Percentiles rank a stretch among this genome's conserved stretches.
phyloP scores from a whole-genome alignment of 2,797 vertebrate species.

The Simalia tracyae region DNA sequence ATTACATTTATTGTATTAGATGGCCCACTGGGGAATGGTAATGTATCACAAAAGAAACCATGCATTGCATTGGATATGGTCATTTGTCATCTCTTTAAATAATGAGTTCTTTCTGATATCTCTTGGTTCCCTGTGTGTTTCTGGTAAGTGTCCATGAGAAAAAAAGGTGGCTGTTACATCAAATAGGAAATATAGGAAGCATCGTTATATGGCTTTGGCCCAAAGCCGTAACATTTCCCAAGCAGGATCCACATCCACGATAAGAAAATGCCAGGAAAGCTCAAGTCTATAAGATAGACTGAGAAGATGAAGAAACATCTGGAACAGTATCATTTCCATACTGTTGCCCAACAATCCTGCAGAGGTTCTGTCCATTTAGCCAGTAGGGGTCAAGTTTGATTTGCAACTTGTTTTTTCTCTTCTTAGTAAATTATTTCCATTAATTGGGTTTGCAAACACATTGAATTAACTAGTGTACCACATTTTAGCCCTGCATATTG shows the following conservation, averaged over 20 bases:
- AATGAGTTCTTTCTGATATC: conserved; percentile 62
- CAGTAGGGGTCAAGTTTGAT: background rate
- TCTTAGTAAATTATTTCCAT: background rate
- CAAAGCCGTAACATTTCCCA: background rate
- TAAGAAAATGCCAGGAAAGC: background rate
- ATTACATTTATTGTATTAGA: conserved; percentile 59
- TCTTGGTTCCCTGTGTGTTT: conserved; percentile 61
- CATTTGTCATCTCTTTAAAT: conserved; percentile 71
- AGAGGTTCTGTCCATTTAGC: background rate
- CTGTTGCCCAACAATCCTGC: background rate
- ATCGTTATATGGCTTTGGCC: background rate
- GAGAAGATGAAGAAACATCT: background rate
- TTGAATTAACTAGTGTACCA: background rate
- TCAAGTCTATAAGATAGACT: background rate
- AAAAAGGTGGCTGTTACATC: conserved; percentile 24
- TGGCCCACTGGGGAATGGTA: conserved; percentile 62
- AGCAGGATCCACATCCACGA: background rate
- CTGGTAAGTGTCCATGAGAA: conserved; percentile 47
- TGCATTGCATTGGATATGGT: conserved; percentile 69
- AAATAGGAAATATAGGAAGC: conserved; percentile 22
- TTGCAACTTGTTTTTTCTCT: background rate
- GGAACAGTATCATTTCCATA: background rate
- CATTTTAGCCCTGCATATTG: background rate
- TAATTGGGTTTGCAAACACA: background rate
- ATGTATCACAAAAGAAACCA: conserved; percentile 67